A percentile compares a stretch with the other conserved stretches of the same genome.
Conservation (phyloP, 2,113 vertebrate genomes). For the Rhizomys pruinosus region DNA sequence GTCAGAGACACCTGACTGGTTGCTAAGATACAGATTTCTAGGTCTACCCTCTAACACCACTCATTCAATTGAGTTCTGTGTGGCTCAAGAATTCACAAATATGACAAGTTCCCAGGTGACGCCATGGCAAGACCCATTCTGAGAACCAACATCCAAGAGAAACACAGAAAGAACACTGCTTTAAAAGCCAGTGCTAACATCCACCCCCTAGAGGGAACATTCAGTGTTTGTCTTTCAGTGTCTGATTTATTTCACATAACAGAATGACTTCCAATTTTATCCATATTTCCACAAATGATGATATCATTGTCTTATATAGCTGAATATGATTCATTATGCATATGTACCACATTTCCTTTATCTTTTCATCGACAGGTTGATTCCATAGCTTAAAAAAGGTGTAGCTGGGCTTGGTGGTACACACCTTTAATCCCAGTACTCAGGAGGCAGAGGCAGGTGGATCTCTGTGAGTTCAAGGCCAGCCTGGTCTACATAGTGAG, state of each 20-base stretch:
- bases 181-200: not conserved
- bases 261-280: not conserved
- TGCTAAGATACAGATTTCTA: not conserved
- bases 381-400: not conserved
- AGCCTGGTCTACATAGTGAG: no score
- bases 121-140: not conserved
- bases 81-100: no score
- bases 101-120: not conserved
- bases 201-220: not conserved
- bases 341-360: not conserved
- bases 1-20: not conserved
- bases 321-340: not conserved
- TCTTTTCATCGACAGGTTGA: not conserved
- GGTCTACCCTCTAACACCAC: no score
- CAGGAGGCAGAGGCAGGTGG: no score
- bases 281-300: not conserved
- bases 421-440: no score
- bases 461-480: no score
- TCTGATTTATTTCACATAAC: not conserved
- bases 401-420: no score
- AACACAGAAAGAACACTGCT: not conserved
- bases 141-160: not conserved
- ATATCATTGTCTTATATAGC: not conserved
- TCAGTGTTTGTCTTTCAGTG: not conserved
- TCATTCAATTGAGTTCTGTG: not conserved